Base-by-base conservation (phyloP, 2,113 vertebrate genomes). In the Alectura lathami region DNA sequence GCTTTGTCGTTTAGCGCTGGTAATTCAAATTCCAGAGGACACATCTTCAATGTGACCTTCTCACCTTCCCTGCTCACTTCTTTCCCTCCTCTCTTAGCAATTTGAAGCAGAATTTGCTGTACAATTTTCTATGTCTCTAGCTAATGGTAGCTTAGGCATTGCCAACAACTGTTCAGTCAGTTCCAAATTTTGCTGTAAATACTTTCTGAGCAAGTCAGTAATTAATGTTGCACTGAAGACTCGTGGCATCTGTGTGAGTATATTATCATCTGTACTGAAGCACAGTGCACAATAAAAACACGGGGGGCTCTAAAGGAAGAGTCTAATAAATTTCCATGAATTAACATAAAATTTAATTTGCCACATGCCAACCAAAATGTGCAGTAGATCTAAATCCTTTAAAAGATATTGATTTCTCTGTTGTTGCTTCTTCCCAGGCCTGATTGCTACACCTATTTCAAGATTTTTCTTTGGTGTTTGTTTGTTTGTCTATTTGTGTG, bases 311-410 rank as follows among this genome's bases (percentile, higher is more conserved):
- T 53, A 76, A 96, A 93, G 91, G 86, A 88, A 80, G 72, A 83
- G 47, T 45, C 85, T 86, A 96, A 96, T 94, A 92, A 91, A 95
- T 94, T 86, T 96, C 81, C 88, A 94, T 95, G 81, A 95, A 96
- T 95, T 97, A 92, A 70, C 91, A 86, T 94, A 94, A 90, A 68
- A 86, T 95, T 97, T 94, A 92, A 94, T 96, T 95, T 97, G 75
- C 86, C 94, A 95, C 92, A 96, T 96, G 95, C 84, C 89, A 95
- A 78, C 67, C 84, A 97, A 96, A 96, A 83, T 91, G 88, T 79
- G 83, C 82, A 95, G 60, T 73, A 89, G 64, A 80, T 73, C 36
- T 93, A 79, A 85, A 91, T 90, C 56, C 78, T 94, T 83, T 91
- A 72, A 94, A 93, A 94, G 21, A 79, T 21, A 72, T 5, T 78